Evolutionary conservation across 2,888 invertebrate species (phyloP), one percentile per base, ranked within the genome.

Genomic region (Catocala nupta): DNA sequence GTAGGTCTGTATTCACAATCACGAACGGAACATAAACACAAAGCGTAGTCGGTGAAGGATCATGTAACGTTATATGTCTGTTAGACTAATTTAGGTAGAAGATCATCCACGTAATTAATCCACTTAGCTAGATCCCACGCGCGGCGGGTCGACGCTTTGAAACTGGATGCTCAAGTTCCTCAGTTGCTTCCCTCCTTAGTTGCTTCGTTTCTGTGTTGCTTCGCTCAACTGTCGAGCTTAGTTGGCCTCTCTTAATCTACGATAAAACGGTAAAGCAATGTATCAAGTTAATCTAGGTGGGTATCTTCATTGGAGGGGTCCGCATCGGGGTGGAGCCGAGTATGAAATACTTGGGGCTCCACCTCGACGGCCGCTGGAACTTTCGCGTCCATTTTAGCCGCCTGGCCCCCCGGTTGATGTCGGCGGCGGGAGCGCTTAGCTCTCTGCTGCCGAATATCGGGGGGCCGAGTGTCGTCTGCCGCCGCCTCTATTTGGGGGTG

Each of bases 91-190:
- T 91, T 90, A 87, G 85, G 78, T 83, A 80, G 85, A 87, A 89
- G 88, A 91, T 91, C 89, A 91, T 89, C 89, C 83, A 81, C 81
- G 89, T 91, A 91, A 93, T 92, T 92, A 91, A 91, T 90, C 90
- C 93, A 92, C 91, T 92, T 91, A 91, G 84, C 77, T 81, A 78
- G 83, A 86, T 79, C 82, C 81, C 81, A 78, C 73, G 77, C 71
- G 71, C 63, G 68, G 69, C 68, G 68, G 70, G 60, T 69, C 68
- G 70, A 55, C 64, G 84, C 90, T 90, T 91, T 90, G 90, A 85
- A 90, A 91, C 89, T 82, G 73, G 85, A 90, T 74, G 80, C 80
- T 69, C 65, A 64, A 74, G 71, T 75, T 73, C 50, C 63, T 47
- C 54, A 45, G 73, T 74, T 75, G 80, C 75, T 82, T 78, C 77